Base-by-base conservation (phyloP, 2,888 invertebrate genomes). In the Sminthurides aquaticus region DNA sequence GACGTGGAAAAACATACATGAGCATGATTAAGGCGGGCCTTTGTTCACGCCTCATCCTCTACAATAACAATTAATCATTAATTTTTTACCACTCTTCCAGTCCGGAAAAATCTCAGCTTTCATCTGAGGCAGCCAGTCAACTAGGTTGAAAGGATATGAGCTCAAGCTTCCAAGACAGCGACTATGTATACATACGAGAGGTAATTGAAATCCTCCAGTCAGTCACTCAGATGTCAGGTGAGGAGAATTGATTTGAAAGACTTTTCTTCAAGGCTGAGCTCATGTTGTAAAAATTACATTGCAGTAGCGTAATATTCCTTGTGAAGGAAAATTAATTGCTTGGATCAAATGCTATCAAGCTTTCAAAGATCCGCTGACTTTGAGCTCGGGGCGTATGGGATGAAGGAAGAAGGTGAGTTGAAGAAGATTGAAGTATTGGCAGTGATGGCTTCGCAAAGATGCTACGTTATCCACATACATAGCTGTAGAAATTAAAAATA, bases 61-160 rank as follows among this genome's bases (percentile, higher is more conserved):
- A 56, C 28, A 60, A 22, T 52, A 60, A 60, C 60, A 60, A 52
- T 60, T 60, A 49, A 60, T 54, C 60, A 60, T 60, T 60, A 11
- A 27, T 60, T 60, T 60, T 52, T 54, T 15, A 22, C 49, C 25
- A 24, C 24, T 11, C 20, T 25, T 15, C 57, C 22, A 2, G 2
- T 60, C 49, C 15, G 15, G 8, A 34, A 34, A 34, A 34, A 34
- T 34, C 43, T 15, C 5, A 11, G 43, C 5, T 11, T 34, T 34
- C 15, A 5, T 11, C 43, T 15, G 43, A 34, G 43, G 8, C 43
- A 34, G 43, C 5, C 43, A 34, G 43, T 34, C 43, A 5, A 11
- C 5, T 15, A 34, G 43, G 43, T n/a, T n/a, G n/a, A n/a, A n/a
- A n/a, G n/a, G n/a, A n/a, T n/a, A n/a, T n/a, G n/a, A n/a, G n/a